Evolutionary conservation across 2,113 vertebrate species (phyloP), one percentile per base, ranked within the genome.

Genomic region (Abramis brama): DNA sequence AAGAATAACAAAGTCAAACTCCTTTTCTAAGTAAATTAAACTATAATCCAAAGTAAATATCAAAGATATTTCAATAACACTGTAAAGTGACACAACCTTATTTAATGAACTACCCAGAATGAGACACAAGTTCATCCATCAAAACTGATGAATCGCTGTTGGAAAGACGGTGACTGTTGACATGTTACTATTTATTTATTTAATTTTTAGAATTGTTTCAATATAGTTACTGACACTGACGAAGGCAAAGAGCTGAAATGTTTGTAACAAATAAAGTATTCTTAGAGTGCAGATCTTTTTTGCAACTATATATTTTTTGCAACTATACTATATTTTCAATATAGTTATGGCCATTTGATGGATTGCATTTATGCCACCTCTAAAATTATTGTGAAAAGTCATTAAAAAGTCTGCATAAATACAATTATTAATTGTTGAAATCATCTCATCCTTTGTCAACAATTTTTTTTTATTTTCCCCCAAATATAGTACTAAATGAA

Each of bases 11-110:
- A 74, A 74, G 43, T 47, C 71, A 74, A 47, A 6, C 43, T 25
- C 71, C 43, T 50, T 75, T 75, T 75, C 71, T 75, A 75, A 75
- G 71, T 75, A 47, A 74, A 74, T 43, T 74, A 25, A 74, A 45
- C 43, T 47, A 17, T 47, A 45, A 75, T 27, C 71, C 47, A 75
- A 74, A 75, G 71, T 1, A 75, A 75, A 75, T 50, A 15, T 75
- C 71, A 47, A 74, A 47, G 23, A 74, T 47, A 73, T 74, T 23
- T 45, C 23, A 25, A 62, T 62, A 62, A 27, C 60, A 27, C 6
- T 23, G 23, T 71, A 27, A 75, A 47, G 39, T 75, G 71, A 47
- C 43, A n/a, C n/a, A 47, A 75, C 12, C 71, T 45, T 17, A 27
- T 75, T 75, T 75, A 17, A 75, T n/a, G 45, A 75, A 27, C 43